Evolutionary conservation across 2,888 invertebrate genomes (phyloP).

Genomic region (Heterodera filipjevi): DNA sequence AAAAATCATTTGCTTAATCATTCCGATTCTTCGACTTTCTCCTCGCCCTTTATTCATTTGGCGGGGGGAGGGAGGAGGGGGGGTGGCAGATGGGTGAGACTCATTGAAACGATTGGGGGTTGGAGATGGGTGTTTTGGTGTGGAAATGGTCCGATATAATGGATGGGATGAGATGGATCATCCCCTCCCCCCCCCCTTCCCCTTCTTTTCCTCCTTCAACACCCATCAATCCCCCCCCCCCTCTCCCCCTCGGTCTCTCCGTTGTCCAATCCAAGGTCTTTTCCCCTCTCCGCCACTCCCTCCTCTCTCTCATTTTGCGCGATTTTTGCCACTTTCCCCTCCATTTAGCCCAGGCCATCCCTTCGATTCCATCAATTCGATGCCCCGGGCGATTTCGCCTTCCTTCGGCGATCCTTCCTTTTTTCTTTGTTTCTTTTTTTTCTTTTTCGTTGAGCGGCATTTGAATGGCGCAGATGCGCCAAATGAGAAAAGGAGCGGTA

Average conservation of each 20-base stretch:
- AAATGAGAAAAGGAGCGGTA: neutral
- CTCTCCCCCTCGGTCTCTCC: neutral
- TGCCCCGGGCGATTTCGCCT: constrained; percentile 2
- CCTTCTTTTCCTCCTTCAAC: neutral
- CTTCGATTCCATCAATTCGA: neutral
- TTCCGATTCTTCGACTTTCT: neutral
- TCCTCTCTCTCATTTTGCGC: neutral
- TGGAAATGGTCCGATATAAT: neutral
- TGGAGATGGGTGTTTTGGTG: constrained; percentile 2
- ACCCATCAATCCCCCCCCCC: neutral
- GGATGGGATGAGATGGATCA: constrained; percentile 1
- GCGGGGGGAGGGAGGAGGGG: neutral
- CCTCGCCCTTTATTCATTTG: neutral
- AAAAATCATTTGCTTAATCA: neutral
- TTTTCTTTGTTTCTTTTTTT: neutral
- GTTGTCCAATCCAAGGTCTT: constrained; percentile 7
- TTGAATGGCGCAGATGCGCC: constrained; percentile 4
- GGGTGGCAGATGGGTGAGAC: constrained; percentile 5
- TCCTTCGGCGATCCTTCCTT: neutral
- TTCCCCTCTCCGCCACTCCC: neutral
- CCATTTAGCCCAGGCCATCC: constrained; percentile 9
- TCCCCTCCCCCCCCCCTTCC: neutral
- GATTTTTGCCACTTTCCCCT: neutral
- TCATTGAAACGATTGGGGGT: neutral
- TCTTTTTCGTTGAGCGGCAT: neutral